These are phyloP conservation scores for Hippocampus zosterae DNA, from an alignment of 2,113 vertebrate species.

Conservation along the genomic window DNA sequence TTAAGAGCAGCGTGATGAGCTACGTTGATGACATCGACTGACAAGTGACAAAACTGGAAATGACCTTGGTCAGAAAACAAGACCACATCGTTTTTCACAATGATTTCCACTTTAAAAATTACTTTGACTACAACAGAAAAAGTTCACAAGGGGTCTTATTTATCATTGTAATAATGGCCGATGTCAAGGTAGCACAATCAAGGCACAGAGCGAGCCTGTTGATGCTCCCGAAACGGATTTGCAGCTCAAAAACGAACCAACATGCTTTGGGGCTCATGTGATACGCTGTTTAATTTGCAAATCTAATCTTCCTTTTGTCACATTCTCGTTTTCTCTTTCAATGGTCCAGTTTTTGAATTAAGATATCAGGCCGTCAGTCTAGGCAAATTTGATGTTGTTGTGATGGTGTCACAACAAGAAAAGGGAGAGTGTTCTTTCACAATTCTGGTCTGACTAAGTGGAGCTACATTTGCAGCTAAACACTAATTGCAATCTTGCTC, in stretches of 20 bases:
- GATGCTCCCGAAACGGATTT: not conserved
- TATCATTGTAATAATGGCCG: constrained; percentile 36
- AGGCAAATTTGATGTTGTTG: not conserved
- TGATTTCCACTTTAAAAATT: constrained; percentile 35
- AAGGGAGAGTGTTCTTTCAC: not conserved
- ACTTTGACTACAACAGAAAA: constrained; percentile 47
- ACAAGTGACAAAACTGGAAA: constrained; percentile 37
- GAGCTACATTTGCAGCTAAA: constrained; percentile 32
- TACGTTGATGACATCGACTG: constrained; percentile 54
- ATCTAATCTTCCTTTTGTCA: too few species aligned
- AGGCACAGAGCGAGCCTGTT: not conserved
- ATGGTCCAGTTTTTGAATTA: not conserved
- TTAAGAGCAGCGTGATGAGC: constrained; percentile 53
- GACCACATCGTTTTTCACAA: constrained; percentile 43
- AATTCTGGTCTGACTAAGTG: constrained; percentile 11
- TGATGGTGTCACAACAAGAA: not conserved
- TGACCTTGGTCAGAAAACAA: constrained; percentile 58
- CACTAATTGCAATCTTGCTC: constrained; percentile 23
- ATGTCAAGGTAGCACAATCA: constrained; percentile 23
- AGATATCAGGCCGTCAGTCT: not conserved
- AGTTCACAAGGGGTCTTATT: constrained; percentile 34
- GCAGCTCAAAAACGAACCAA: not conserved
- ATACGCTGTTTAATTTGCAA: not conserved
- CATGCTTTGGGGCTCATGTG: not conserved
- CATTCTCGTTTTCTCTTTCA: not conserved